These are phyloP conservation scores for Sciurus niger DNA, from an alignment of 2,113 vertebrate species.

Conservation along the genomic window DNA sequence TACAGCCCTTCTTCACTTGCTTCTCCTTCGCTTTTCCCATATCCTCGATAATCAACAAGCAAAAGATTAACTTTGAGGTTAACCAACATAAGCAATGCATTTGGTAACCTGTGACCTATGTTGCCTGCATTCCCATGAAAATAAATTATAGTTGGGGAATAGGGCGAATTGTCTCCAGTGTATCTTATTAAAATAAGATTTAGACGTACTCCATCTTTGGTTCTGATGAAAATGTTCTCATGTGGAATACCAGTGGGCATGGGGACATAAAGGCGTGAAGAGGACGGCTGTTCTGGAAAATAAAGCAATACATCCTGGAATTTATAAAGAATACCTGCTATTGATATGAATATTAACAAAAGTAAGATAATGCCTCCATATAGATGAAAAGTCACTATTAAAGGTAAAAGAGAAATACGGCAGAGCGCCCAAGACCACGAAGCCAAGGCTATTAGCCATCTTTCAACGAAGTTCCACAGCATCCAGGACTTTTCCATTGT, in stretches of 20 bases:
- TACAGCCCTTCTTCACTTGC: constrained; percentile 97
- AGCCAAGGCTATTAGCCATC: constrained; percentile 93
- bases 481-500: constrained; percentile 99
- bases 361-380: constrained; percentile 96
- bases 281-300: constrained; percentile 98
- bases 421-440: constrained; percentile 98
- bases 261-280: constrained; percentile 98
- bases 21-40: constrained; percentile 98
- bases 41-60: constrained; percentile 98
- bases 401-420: constrained; percentile 96
- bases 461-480: constrained; percentile 95
- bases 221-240: constrained; percentile 97
- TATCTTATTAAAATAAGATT: constrained; percentile 97
- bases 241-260: constrained; percentile 98
- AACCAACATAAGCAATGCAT: constrained; percentile 98
- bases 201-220: constrained; percentile 97
- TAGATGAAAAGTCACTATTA: constrained; percentile 98
- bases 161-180: constrained; percentile 93
- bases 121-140: constrained; percentile 99
- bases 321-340: constrained; percentile 97
- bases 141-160: constrained; percentile 96
- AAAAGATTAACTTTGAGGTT: constrained; percentile 98
- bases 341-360: constrained; percentile 94
- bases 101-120: constrained; percentile 97
- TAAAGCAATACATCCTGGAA: constrained; percentile 99